phyloP scores from a whole-genome alignment of 2,888 invertebrate genomes.

The Philhelius pedissequus region DNA sequence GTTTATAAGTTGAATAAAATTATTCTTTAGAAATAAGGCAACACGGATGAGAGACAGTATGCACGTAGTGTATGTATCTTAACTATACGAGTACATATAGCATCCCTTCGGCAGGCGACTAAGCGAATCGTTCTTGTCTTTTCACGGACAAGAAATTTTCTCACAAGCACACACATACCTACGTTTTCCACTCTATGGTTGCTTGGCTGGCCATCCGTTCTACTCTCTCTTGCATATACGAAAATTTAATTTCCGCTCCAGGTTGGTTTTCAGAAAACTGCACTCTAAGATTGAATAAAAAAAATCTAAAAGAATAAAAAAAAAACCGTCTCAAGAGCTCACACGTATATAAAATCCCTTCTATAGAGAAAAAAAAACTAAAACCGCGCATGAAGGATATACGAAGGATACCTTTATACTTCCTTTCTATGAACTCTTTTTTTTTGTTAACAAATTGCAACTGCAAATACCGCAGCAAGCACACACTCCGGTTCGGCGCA shows the following conservation, averaged over 20 bases:
- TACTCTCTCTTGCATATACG: not conserved
- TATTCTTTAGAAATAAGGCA: slow-evolving; percentile 1
- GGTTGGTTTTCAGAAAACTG: slow-evolving; percentile 23
- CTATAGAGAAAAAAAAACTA: not conserved
- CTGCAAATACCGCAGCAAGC: slow-evolving; percentile 27
- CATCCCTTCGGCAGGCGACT: not conserved
- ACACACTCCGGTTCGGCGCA: not conserved
- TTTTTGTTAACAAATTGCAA: slow-evolving; percentile 24
- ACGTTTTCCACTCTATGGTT: not conserved
- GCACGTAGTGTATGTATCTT: no score
- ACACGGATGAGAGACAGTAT: not conserved
- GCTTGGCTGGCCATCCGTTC: not conserved
- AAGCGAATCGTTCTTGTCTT: not conserved
- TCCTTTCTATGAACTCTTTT: slow-evolving; percentile 3
- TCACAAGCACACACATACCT: not conserved
- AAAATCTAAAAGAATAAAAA: not conserved
- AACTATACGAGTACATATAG: not conserved
- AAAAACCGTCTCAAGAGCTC: slow-evolving; percentile 16
- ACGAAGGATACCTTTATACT: slow-evolving; percentile 30
- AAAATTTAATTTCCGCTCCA: slow-evolving; percentile 48
- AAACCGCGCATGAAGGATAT: slow-evolving; percentile 26
- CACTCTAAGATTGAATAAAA: slow-evolving; percentile 24
- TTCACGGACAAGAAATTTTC: slow-evolving; percentile 27
- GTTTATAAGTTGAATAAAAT: not conserved
- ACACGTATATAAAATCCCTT: not conserved